These are phyloP conservation scores for Steinernema khuongi DNA, from an alignment of 1,140 invertebrate genomes.

Conservation along the genomic window DNA sequence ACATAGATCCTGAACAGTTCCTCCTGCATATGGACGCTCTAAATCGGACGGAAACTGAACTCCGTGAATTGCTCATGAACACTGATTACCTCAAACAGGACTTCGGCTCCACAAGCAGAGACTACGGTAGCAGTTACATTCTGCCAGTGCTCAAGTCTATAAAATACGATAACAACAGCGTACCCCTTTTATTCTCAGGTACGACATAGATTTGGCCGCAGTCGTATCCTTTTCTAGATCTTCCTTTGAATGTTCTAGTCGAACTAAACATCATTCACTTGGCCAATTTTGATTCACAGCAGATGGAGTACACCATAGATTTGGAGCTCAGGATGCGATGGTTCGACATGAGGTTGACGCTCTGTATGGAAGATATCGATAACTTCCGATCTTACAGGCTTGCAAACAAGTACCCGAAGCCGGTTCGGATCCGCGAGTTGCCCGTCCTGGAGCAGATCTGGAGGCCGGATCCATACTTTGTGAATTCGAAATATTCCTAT, in stretches of 20 bases:
- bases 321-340: conserved; percentile 50
- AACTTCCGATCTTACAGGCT: conserved; percentile 35
- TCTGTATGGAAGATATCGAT: not conserved
- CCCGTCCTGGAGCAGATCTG: conserved; percentile 52
- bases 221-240: conserved; percentile 39
- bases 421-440: conserved; percentile 52
- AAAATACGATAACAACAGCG: conserved; percentile 54
- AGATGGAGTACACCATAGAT: conserved; percentile 56
- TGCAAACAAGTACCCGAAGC: conserved; percentile 55
- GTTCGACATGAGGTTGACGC: conserved; percentile 33
- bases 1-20: not conserved
- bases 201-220: not conserved
- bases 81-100: not conserved
- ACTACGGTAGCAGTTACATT: conserved; percentile 53
- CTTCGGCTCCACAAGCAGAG: conserved; percentile 26
- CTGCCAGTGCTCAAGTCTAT: conserved; percentile 50
- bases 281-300: conserved; percentile 51
- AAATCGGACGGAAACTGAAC: not conserved
- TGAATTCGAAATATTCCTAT: conserved; percentile 50
- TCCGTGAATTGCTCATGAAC: not conserved
- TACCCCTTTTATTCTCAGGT: conserved; percentile 52
- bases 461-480: conserved; percentile 51
- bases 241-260: conserved; percentile 50
- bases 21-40: not conserved
- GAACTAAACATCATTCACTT: conserved; percentile 53